These are phyloP conservation scores for Anthophora plumipes DNA, from an alignment of 2,888 invertebrate species.

Conservation along the genomic window DNA sequence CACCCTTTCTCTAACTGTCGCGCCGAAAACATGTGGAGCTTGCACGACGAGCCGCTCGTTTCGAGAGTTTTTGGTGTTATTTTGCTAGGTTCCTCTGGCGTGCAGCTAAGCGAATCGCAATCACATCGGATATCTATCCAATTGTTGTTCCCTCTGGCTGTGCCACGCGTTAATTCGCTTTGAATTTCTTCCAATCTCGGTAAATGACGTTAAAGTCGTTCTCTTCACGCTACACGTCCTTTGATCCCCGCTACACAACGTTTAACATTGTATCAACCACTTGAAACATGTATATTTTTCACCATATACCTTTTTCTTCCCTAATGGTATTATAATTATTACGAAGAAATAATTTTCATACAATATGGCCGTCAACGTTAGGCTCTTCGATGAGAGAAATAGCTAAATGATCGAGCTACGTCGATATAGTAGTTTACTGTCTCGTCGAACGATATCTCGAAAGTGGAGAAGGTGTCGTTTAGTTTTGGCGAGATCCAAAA, in stretches of 20 bases:
- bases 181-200: background rate
- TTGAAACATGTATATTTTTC: background rate
- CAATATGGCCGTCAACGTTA: no score
- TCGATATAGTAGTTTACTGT: background rate
- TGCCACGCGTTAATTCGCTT: background rate
- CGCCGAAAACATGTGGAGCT: slow-evolving; percentile 1
- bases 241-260: no score
- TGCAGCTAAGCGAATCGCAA: background rate
- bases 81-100: background rate
- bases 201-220: background rate
- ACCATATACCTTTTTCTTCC: background rate
- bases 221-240: no score
- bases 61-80: slow-evolving; percentile 9
- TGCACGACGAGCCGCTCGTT: slow-evolving; percentile 16
- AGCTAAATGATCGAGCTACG: background rate
- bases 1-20: background rate
- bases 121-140: background rate
- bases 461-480: background rate
- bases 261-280: no score
- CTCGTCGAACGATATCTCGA: no score
- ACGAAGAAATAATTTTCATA: background rate
- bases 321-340: background rate
- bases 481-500: background rate
- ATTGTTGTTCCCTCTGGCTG: slow-evolving; percentile 12
- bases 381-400: background rate